phyloP scores from a whole-genome alignment of 2,113 vertebrate species.

The Sterrhoptilus dennistouni region DNA sequence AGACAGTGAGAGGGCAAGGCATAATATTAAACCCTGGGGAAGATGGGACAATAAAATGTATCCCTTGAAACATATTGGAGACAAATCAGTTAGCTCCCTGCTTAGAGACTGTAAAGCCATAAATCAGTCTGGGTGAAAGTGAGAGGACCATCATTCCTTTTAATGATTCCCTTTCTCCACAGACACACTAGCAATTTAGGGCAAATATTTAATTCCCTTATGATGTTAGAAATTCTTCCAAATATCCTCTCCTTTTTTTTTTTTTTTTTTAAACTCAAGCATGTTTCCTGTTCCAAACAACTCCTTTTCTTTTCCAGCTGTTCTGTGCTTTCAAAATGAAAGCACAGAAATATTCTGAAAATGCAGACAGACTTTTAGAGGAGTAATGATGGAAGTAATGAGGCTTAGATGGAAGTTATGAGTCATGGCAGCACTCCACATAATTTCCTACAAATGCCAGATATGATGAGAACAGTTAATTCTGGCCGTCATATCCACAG shows the following conservation, averaged over 20 bases:
- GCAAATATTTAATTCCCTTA: not conserved
- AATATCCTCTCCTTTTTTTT: not conserved
- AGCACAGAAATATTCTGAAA: not conserved
- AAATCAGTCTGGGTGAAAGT: not conserved
- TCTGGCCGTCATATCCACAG: not conserved
- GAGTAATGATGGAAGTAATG: not conserved
- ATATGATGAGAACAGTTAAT: not conserved
- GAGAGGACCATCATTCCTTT: not conserved
- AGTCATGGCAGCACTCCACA: not conserved
- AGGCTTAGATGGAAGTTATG: not conserved
- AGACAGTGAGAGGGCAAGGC: not conserved
- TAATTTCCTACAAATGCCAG: not conserved
- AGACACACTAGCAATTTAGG: not conserved
- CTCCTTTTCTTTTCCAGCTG: not conserved
- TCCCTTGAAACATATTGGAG: not conserved
- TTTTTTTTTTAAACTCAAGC: not conserved
- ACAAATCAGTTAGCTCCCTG: not conserved
- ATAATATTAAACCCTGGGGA: not conserved
- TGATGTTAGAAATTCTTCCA: not conserved
- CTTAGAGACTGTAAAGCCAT: not conserved
- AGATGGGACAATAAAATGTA: not conserved
- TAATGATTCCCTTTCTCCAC: not conserved
- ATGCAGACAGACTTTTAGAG: not conserved
- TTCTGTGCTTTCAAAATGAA: not conserved
- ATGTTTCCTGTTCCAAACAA: not conserved